Conservation (phyloP, 2,113 vertebrate species). For the Hypomesus transpacificus region DNA sequence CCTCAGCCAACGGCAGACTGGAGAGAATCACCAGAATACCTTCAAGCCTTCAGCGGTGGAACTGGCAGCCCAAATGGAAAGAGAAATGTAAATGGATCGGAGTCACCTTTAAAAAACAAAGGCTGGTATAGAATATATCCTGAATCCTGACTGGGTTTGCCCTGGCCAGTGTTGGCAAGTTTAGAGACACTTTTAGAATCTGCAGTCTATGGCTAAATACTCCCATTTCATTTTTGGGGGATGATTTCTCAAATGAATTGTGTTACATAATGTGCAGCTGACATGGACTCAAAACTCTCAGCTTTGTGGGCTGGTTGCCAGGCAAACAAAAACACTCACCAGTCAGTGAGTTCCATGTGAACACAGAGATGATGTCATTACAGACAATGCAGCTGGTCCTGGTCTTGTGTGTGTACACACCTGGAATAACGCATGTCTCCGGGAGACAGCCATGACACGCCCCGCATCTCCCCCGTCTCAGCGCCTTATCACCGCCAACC, state of each 20-base stretch:
- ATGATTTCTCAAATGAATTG: neutral
- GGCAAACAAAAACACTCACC: neutral
- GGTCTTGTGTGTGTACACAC: neutral
- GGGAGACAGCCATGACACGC: neutral
- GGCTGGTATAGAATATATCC: neutral
- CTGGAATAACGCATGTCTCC: neutral
- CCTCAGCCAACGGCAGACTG: neutral
- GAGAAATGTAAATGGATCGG: neutral
- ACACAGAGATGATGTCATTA: neutral
- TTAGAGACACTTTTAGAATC: too few relatives aligned
- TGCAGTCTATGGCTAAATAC: too few relatives aligned
- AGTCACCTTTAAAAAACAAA: neutral
- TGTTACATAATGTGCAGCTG: slow-evolving; percentile 3
- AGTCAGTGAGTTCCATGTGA: neutral
- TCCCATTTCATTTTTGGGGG: neutral
- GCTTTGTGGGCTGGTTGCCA: neutral
- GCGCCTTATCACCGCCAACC: neutral
- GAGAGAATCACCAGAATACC: neutral
- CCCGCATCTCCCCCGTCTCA: neutral
- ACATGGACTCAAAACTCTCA: neutral
- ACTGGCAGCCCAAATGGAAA: neutral
- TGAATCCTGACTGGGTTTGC: neutral
- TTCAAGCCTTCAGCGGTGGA: neutral
- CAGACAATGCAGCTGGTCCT: neutral
- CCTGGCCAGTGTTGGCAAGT: too few relatives aligned